phyloP scores from a whole-genome alignment of 2,797 vertebrate species.

The Crypturellus tataupa region DNA sequence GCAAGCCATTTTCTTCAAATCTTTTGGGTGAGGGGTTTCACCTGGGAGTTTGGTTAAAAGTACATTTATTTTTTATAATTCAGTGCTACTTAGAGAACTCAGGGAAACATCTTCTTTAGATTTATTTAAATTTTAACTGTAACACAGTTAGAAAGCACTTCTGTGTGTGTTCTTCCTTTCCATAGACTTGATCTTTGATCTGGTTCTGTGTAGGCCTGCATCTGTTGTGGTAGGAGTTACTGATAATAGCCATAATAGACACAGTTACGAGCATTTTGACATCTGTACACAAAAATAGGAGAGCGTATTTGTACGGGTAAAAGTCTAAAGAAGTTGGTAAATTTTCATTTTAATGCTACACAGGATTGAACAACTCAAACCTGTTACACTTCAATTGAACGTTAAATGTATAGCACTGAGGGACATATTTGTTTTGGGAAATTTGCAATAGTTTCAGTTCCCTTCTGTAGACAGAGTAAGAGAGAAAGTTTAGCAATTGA shows the following conservation, averaged over 20 bases:
- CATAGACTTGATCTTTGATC: not conserved
- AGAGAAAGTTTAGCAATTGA: not conserved
- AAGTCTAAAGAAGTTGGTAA: not conserved
- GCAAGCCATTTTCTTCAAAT: not conserved
- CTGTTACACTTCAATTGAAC: rapidly evolving
- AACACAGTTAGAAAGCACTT: not conserved
- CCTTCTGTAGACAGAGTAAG: not conserved
- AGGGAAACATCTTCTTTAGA: not conserved
- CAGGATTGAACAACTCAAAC: not conserved
- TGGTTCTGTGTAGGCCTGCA: not conserved
- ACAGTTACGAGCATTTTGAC: not conserved
- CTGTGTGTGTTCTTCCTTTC: not conserved
- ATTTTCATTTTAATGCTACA: not conserved
- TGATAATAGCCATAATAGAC: not conserved
- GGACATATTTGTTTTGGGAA: not conserved
- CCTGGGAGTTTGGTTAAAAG: not conserved
- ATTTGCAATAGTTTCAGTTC: not conserved
- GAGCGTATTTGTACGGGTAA: not conserved
- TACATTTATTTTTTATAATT: not conserved
- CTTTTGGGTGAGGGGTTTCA: not conserved
- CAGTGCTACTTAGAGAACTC: not conserved
- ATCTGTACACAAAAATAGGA: not conserved
- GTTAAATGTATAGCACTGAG: not conserved
- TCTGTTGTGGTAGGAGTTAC: not conserved
- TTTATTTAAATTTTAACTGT: not conserved